Evolutionary conservation across 1,140 invertebrate species (phyloP).

Genomic region (Hormaphis cornu): DNA sequence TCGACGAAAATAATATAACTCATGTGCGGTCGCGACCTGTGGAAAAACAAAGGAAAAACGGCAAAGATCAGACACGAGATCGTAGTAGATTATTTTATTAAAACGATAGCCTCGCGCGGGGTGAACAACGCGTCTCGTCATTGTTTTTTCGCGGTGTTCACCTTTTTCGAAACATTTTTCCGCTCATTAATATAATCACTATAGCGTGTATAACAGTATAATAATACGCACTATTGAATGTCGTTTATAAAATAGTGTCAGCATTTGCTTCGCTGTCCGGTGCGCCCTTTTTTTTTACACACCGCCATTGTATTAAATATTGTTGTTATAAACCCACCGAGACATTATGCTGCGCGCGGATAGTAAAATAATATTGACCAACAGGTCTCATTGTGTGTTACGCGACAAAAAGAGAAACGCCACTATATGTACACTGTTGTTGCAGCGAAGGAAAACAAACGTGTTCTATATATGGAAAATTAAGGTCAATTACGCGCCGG

Average conservation of each 20-base stretch:
- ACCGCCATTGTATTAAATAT: neutral
- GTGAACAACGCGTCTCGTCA: too few relatives aligned
- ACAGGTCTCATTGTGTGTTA: constrained; percentile 27
- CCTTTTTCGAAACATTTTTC: too few relatives aligned
- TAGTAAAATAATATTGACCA: constrained; percentile 25
- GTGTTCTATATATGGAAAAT: constrained; percentile 29
- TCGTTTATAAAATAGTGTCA: too few relatives aligned
- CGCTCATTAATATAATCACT: constrained; percentile 21
- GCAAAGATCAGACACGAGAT: neutral
- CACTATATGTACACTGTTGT: too few relatives aligned
- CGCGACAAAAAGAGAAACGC: constrained; percentile 11
- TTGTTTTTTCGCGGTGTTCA: constrained; percentile 26
- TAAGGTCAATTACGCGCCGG: constrained; percentile 27
- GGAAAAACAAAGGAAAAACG: constrained; percentile 16
- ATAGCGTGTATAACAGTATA: too few relatives aligned
- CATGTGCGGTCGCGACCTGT: neutral
- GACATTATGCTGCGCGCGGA: too few relatives aligned
- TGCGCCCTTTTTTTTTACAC: neutral
- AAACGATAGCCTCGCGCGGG: too few relatives aligned
- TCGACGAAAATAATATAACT: too few relatives aligned
- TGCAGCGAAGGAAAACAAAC: constrained; percentile 26
- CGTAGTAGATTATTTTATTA: too few relatives aligned
- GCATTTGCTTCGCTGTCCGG: too few relatives aligned
- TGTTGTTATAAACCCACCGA: too few relatives aligned
- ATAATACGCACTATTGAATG: too few relatives aligned